Conservation (phyloP, 2,888 invertebrate species). For the Ceramica pisi region DNA sequence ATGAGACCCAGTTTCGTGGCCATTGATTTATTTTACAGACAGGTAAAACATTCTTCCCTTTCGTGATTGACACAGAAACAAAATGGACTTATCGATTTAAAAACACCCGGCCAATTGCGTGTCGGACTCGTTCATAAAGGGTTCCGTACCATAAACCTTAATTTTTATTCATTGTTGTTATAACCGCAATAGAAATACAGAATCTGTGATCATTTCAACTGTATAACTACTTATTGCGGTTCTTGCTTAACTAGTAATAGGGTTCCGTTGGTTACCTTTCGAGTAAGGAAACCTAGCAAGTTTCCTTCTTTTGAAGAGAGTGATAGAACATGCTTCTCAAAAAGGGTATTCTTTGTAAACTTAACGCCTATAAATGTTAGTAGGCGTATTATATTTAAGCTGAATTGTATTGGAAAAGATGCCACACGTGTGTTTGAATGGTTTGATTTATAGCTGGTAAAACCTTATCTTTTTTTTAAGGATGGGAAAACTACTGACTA, state of each 20-base stretch:
- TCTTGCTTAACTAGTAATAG: too few relatives aligned
- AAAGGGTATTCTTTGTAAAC: neutral
- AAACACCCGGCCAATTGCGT: neutral
- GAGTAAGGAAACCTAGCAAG: too few relatives aligned
- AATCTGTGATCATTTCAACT: too few relatives aligned
- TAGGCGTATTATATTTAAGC: neutral
- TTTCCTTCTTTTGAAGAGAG: neutral
- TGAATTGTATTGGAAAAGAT: slow-evolving; percentile 8
- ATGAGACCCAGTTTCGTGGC: neutral
- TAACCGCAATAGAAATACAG: too few relatives aligned
- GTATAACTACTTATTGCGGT: too few relatives aligned
- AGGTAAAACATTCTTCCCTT: neutral
- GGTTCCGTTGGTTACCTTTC: too few relatives aligned
- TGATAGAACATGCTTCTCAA: neutral
- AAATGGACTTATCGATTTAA: neutral
- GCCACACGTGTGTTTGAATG: slow-evolving; percentile 13
- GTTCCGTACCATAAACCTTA: too few relatives aligned
- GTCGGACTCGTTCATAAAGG: too few relatives aligned
- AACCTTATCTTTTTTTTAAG: too few relatives aligned
- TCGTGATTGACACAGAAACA: neutral
- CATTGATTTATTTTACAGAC: neutral
- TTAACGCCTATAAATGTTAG: neutral
- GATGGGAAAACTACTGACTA: too few relatives aligned
- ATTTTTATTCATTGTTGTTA: too few relatives aligned
- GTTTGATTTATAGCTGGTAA: slow-evolving; percentile 19